A percentile compares a stretch with the other conserved stretches of the same genome.
These are phyloP conservation scores for Varecia variegata DNA, from an alignment of 2,797 vertebrate species.

Conservation along the genomic window DNA sequence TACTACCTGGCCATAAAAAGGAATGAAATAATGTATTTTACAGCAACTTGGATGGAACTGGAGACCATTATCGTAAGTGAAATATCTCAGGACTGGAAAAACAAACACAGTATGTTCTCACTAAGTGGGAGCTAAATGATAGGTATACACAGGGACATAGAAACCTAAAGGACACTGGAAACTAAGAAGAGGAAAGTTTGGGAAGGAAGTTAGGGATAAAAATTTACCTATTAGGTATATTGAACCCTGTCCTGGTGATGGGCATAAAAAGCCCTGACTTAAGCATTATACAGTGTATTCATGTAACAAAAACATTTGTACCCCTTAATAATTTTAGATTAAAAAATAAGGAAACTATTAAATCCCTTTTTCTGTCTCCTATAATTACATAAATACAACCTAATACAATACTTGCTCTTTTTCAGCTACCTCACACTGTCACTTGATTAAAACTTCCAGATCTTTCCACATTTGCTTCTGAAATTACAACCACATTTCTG, in stretches of 20 bases:
- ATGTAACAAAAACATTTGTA: not conserved
- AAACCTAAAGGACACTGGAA: not conserved
- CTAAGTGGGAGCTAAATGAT: not conserved
- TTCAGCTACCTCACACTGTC: not conserved
- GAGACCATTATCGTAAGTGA: not conserved
- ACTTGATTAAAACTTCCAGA: not conserved
- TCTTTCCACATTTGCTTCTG: constrained; percentile 34
- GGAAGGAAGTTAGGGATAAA: not conserved
- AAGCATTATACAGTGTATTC: not conserved
- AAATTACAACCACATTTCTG: not conserved
- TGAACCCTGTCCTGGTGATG: not conserved
- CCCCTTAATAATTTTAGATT: not conserved
- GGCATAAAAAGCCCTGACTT: not conserved
- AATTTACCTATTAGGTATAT: not conserved
- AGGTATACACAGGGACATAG: not conserved
- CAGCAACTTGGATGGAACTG: not conserved
- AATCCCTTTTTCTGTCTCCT: not conserved
- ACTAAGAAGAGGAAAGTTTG: not conserved
- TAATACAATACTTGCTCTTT: not conserved
- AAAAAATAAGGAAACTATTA: not conserved
- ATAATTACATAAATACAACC: not conserved
- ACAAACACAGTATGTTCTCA: not conserved
- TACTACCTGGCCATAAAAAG: not conserved
- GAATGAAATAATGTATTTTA: not conserved
- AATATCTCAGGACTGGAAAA: not conserved